Percentiles rank a stretch among this genome's conserved stretches.
Evolutionary conservation across 2,888 invertebrate species (phyloP).

Genomic region (Euproctis similis): DNA sequence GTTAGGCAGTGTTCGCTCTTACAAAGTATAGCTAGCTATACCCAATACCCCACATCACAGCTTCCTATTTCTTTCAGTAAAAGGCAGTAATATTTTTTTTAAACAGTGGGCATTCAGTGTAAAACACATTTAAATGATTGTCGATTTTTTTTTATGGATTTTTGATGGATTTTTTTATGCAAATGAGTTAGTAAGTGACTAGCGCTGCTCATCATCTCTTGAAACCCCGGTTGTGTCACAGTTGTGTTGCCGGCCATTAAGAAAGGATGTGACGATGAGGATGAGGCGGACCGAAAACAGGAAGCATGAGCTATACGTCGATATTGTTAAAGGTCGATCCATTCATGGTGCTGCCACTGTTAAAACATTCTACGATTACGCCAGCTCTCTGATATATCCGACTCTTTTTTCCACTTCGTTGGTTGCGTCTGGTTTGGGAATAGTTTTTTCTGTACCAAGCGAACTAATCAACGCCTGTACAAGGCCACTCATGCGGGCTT

Average conservation of each 20-base stretch:
- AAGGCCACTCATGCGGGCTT: slow-evolving; percentile 42
- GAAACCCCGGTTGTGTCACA: too few relatives aligned
- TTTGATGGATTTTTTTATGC: too few relatives aligned
- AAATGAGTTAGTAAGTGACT: too few relatives aligned
- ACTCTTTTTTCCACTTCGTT: slow-evolving; percentile 73
- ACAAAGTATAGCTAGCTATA: slow-evolving; percentile 6
- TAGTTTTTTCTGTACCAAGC: slow-evolving; percentile 69
- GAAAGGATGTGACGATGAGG: too few relatives aligned
- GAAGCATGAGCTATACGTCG: too few relatives aligned
- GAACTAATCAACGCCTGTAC: slow-evolving; percentile 68
- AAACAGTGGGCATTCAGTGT: slow-evolving; percentile 57
- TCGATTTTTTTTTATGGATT: too few relatives aligned
- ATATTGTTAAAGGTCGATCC: too few relatives aligned
- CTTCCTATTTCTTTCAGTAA: slow-evolving; percentile 8
- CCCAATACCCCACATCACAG: too few relatives aligned
- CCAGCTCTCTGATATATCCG: slow-evolving; percentile 54
- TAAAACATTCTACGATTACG: slow-evolving; percentile 57
- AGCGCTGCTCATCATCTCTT: too few relatives aligned
- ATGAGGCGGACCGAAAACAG: too few relatives aligned
- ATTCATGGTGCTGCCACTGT: too few relatives aligned
- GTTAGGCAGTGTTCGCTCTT: slow-evolving; percentile 19
- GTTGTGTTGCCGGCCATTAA: too few relatives aligned
- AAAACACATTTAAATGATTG: slow-evolving; percentile 64
- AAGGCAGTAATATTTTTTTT: slow-evolving; percentile 58
- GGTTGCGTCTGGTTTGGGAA: slow-evolving; percentile 62